Conservation (phyloP, 2,888 invertebrate species). For the Cheilosia impressa region DNA sequence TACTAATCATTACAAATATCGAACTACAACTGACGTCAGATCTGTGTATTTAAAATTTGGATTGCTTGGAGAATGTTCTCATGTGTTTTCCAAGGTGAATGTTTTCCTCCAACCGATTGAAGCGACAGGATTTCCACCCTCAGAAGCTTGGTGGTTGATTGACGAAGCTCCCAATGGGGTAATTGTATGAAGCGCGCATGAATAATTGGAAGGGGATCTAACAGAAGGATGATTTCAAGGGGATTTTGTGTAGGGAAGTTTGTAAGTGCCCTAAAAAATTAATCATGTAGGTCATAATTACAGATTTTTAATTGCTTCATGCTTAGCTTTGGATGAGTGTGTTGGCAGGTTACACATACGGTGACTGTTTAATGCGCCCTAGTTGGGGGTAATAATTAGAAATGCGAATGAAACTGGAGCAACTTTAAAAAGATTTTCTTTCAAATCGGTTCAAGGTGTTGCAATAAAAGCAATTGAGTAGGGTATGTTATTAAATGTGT, state of each 20-base stretch:
- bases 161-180: conserved; percentile 16
- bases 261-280: conserved; percentile 53
- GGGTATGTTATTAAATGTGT: not conserved
- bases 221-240: not conserved
- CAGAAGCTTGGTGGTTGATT: not conserved
- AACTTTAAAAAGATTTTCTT: conserved; percentile 5
- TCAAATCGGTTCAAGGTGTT: conserved; percentile 20
- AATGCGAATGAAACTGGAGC: not conserved
- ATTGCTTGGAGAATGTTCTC: conserved; percentile 53
- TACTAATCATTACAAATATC: conserved; percentile 84
- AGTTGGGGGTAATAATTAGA: conserved; percentile 43
- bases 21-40: conserved; percentile 83
- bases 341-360: conserved; percentile 53
- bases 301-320: conserved; percentile 63
- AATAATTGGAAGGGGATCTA: conserved; percentile 4
- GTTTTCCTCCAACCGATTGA: conserved; percentile 41
- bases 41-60: conserved; percentile 72
- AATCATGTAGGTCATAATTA: conserved; percentile 66
- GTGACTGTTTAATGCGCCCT: conserved; percentile 59
- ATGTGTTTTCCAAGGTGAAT: conserved; percentile 31
- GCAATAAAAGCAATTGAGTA: not conserved
- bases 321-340: conserved; percentile 48
- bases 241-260: conserved; percentile 10
- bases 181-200: conserved; percentile 32
- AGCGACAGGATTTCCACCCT: conserved; percentile 43